These are phyloP conservation scores for Pseudopodoces humilis DNA, from an alignment of 2,113 vertebrate genomes.

Conservation along the genomic window DNA sequence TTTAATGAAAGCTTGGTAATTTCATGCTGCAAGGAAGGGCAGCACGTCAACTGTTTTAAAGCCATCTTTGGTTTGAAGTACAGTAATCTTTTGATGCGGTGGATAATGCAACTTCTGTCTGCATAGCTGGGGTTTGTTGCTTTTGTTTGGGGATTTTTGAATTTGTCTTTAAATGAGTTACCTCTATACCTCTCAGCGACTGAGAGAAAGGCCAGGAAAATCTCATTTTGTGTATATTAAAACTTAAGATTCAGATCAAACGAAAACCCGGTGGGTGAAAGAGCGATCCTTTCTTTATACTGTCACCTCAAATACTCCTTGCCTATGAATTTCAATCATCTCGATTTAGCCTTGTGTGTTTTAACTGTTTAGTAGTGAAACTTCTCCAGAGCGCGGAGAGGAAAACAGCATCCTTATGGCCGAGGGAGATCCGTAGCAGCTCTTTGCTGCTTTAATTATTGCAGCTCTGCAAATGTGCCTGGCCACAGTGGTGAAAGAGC, in stretches of 20 bases:
- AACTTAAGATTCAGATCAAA: conserved; percentile 14
- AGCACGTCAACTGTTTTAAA: background rate
- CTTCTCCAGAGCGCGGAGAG: background rate
- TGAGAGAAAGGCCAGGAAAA: background rate
- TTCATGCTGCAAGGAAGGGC: conserved; percentile 7
- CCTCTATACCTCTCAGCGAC: background rate
- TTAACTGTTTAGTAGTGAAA: conserved; percentile 21
- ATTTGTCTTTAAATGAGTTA: background rate
- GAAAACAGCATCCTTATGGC: background rate
- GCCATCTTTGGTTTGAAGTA: conserved; percentile 2
- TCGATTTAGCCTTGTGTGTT: background rate
- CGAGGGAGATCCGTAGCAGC: accelerated
- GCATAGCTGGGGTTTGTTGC: background rate
- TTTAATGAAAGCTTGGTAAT: conserved; percentile 10
- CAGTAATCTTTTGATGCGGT: background rate
- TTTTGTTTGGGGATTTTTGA: conserved; percentile 9
- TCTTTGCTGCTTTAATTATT: background rate
- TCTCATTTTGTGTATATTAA: background rate
- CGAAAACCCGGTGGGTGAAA: background rate
- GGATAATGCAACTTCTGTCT: background rate
- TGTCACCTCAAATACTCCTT: conserved; percentile 18
- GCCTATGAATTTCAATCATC: background rate
- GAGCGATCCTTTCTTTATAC: background rate
- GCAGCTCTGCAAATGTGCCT: background rate
- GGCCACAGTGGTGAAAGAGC: background rate